Evolutionary conservation across 2,888 invertebrate genomes (phyloP), one percentile per base, ranked within the genome.

Genomic region (Watsonalla binaria): DNA sequence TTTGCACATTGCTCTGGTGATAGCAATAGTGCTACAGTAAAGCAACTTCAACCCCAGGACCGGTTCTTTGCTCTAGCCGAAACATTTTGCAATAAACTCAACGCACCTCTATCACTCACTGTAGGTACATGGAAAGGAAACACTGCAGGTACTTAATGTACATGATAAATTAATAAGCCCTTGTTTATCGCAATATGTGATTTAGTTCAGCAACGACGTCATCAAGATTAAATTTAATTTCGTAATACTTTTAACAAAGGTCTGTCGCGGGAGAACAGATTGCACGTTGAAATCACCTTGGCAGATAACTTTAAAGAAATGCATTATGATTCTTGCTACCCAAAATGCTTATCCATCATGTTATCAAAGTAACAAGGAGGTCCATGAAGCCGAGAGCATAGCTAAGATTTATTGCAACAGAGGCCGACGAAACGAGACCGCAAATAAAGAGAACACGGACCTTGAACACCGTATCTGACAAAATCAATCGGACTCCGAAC

Each of bases 381-480:
- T 82, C 82, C 83, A 75, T 86, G 84, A 82, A 74, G 80, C 82
- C 80, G 77, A 85, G 82, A 86, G 82, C 81, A 80, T 81, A 84
- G 70, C 78, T 72, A 79, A 88, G 81, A 87, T 83, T 83, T 82
- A 86, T 89, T 88, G 88, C 88, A 82, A 80, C 86, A 88, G 85
- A 87, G 89, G 82, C 84, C 88, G 79, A 77, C 86, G 82, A 85
- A 89, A 89, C 86, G 76, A 87, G 86, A 89, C 85, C 84, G 88
- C 89, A 85, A 88, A 87, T 88, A 90, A 90, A 89, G 90, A 90
- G 89, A 90, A 86, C 84, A 86, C 80, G 78, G 77, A 88, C 90
- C 90, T 90, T 90, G 90, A 89, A 80, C 77, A 78, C 77, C 73
- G 83, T 88, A 88, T 89, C 90, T 88, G 88, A 88, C 88, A 88